Base-by-base conservation (phyloP, 2,888 invertebrate genomes). In the Lordiphosa fenestrarum region DNA sequence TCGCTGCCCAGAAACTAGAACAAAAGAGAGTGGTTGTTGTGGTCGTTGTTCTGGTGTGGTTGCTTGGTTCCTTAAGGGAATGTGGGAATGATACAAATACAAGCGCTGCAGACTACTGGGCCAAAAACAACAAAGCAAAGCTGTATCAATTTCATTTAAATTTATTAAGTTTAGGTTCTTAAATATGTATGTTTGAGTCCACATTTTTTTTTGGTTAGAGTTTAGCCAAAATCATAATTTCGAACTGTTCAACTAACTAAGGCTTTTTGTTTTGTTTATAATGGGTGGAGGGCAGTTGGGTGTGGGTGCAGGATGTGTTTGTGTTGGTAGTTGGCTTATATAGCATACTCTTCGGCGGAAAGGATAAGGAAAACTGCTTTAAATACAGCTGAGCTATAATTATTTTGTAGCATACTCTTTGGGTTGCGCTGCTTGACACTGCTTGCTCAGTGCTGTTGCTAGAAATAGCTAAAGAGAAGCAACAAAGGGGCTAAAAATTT, bases 1-100 rank as follows among this genome's bases (percentile, higher is more conserved):
- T 95, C 95, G 86, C 95, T 95, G 74, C 95, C 95, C 46, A 95
- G 93, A 90, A 95, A 95, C 95, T 95, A 65, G 12, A 73, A 76
- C 15, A 15, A 10, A 42, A 67, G 3, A 6, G n/a, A 25, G 25
- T 12, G 2, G 42, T 49, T 10, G 52, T 53, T 4, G n/a, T 15
- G 1, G 15, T 15, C 2, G 15, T 15, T 2, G 15, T 15, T 37
- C 1, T 25, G 6, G 25, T 25, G 2, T 23, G 12, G 48, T 10
- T 30, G 4, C 15, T 23, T 6, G 38, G 12, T 37, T 36, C 13
- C 36, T 13, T n/a, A 38, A 13, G 7, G 19, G 4, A 21, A 7
- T 13, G 42, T 13, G 42, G 3, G 3, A 33, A 12, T 13, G 42
- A 9, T 23, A 33, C 21, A 35, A 21, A 9, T 23, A 33, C 21